Percentiles rank a stretch among this genome's conserved stretches.
These are phyloP conservation scores for Laticauda laticaudata DNA, from an alignment of 2,113 vertebrate genomes.

Conservation along the genomic window DNA sequence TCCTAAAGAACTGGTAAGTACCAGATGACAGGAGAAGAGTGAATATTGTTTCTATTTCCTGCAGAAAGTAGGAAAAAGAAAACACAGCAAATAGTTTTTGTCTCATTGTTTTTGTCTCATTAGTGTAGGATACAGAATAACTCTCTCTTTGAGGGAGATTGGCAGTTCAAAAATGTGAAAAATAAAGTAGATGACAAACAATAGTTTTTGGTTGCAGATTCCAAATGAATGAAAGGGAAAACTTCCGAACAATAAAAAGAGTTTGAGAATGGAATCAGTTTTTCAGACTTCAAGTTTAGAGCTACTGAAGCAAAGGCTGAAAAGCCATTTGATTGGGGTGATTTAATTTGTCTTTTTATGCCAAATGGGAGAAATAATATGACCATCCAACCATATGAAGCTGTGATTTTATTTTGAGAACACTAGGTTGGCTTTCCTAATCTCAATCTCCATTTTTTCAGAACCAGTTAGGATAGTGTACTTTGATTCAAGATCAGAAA, in stretches of 20 bases:
- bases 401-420: not conserved
- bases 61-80: not conserved
- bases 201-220: not conserved
- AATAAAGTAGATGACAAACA: not conserved
- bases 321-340: not conserved
- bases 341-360: not conserved
- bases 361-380: not conserved
- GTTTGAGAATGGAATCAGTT: not conserved
- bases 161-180: not conserved
- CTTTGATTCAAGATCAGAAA: not conserved
- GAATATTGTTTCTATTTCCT: not conserved
- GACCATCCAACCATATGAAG: not conserved
- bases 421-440: not conserved
- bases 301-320: not conserved
- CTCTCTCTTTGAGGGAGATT: not conserved
- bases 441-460: not conserved
- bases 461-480: not conserved
- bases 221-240: not conserved
- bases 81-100: not conserved
- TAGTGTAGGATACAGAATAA: not conserved
- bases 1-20: not conserved
- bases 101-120: not conserved
- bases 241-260: not conserved
- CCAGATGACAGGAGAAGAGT: not conserved
- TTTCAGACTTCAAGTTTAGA: not conserved